Evolutionary conservation across 1,140 invertebrate species (phyloP).

Genomic region (Drosophila subobscura): DNA sequence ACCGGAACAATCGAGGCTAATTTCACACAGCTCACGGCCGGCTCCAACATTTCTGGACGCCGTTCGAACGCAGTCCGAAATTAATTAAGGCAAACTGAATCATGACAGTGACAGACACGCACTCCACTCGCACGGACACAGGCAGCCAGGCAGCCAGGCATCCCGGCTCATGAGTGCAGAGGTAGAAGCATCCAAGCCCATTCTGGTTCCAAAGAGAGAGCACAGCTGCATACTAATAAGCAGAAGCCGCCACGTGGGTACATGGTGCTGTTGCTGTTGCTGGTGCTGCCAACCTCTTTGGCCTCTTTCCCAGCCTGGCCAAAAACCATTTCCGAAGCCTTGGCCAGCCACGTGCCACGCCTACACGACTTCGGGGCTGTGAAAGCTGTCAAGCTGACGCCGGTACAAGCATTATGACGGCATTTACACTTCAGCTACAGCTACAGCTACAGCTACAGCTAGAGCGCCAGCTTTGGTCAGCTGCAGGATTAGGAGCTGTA

Average conservation of each 20-base stretch:
- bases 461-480: constrained; percentile 18
- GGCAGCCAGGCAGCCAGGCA: constrained; percentile 7
- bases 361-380: constrained; percentile 7
- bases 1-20: constrained; percentile 27
- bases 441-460: constrained; percentile 19
- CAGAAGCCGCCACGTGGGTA: constrained; percentile 12
- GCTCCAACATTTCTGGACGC: not conserved
- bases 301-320: not conserved
- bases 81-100: constrained; percentile 75
- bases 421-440: constrained; percentile 68
- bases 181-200: constrained; percentile 9
- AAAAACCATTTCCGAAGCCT: constrained; percentile 1
- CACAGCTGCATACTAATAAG: constrained; percentile 61
- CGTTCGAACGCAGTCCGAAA: constrained; percentile 36
- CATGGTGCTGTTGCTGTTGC: not conserved
- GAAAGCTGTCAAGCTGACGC: constrained; percentile 64
- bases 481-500: constrained; percentile 53
- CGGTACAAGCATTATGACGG: constrained; percentile 77
- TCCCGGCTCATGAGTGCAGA: not conserved
- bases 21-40: constrained; percentile 44
- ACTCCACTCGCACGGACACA: constrained; percentile 37
- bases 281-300: not conserved
- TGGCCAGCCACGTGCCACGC: constrained; percentile 46
- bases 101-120: constrained; percentile 52
- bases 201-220: constrained; percentile 17